phyloP scores from a whole-genome alignment of 1,140 invertebrate species.

The Anastrepha obliqua region DNA sequence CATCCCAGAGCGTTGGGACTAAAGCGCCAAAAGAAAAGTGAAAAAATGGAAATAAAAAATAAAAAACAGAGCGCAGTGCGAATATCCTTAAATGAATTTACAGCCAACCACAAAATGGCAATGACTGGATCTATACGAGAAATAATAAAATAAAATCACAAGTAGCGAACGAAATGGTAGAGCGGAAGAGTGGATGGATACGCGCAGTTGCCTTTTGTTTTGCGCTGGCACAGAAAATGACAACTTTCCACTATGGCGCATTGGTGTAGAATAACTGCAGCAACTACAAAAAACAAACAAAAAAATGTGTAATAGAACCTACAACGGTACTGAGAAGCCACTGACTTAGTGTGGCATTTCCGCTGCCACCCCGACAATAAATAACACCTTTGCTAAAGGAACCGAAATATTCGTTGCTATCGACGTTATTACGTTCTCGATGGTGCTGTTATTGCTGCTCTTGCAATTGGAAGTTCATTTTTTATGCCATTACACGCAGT shows the following conservation, averaged over 20 bases:
- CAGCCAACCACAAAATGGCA: slow-evolving; percentile 27
- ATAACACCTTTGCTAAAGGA: background rate
- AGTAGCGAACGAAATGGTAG: background rate
- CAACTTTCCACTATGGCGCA: background rate
- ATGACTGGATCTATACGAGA: background rate
- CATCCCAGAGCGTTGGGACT: background rate
- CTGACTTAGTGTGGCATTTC: background rate
- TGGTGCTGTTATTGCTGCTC: background rate
- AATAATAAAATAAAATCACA: background rate
- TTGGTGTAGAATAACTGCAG: background rate
- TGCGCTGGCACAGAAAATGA: background rate
- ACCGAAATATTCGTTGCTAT: background rate
- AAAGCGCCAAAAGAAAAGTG: background rate
- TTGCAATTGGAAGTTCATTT: background rate
- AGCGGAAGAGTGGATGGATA: background rate
- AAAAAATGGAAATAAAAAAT: background rate
- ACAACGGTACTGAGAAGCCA: background rate
- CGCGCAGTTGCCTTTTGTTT: slow-evolving; percentile 11
- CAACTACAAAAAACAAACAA: background rate
- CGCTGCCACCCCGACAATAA: background rate
- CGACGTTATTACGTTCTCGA: background rate
- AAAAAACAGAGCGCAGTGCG: background rate
- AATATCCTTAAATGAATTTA: slow-evolving; percentile 48
- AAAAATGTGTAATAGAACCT: background rate
- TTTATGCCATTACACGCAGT: background rate